Conservation (phyloP, 2,888 invertebrate genomes). For the Morinoia aosen region DNA sequence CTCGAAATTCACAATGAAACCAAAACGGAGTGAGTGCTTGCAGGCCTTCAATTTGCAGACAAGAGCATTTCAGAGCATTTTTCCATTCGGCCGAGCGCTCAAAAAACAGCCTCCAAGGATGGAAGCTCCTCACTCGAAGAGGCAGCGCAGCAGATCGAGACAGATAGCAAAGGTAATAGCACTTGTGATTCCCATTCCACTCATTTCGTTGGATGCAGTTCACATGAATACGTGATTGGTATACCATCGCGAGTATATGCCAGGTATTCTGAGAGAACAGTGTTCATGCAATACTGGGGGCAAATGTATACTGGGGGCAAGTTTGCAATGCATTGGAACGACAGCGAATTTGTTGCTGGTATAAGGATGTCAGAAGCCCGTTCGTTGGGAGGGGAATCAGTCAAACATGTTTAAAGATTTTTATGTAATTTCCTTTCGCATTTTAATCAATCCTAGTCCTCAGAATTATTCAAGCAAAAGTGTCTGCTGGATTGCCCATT, state of each 20-base stretch:
- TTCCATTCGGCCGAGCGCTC: neutral
- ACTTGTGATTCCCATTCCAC: neutral
- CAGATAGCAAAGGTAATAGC: neutral
- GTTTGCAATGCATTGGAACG: no score
- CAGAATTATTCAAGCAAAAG: neutral
- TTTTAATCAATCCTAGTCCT: neutral
- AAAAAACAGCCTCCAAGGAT: neutral
- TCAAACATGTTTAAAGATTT: no score
- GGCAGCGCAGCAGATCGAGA: neutral
- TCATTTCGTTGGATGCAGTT: no score
- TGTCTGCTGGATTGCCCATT: neutral
- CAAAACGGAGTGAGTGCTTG: constrained; percentile 3
- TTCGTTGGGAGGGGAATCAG: no score
- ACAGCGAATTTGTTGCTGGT: no score
- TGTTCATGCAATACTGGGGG: no score
- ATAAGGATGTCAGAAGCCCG: no score
- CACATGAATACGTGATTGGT: no score
- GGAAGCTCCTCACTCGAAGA: neutral
- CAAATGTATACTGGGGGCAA: no score
- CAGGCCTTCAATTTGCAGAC: constrained; percentile 1
- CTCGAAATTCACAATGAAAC: neutral
- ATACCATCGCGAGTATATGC: no score
- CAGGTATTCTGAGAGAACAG: no score
- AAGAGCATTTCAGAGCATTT: neutral
- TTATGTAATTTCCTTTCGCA: neutral